phyloP scores from a whole-genome alignment of 2,113 vertebrate genomes.

The Hoplias malabaricus region DNA sequence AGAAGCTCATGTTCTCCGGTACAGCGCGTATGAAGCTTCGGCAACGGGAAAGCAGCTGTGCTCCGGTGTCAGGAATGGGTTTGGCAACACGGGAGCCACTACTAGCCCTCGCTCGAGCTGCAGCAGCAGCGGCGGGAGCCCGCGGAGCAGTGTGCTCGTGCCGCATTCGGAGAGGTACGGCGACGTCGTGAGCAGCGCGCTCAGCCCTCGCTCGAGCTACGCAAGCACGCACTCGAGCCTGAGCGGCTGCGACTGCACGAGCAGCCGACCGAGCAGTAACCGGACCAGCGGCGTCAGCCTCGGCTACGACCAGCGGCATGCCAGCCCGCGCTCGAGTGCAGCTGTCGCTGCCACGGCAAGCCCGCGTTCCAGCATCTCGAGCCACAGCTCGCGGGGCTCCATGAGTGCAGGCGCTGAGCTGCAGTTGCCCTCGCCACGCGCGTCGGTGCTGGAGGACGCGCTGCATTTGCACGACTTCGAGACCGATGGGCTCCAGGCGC shows the following conservation, averaged over 20 bases:
- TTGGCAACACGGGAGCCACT: conserved; percentile 59
- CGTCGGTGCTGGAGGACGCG: conserved; percentile 80
- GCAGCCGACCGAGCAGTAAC: conserved; percentile 85
- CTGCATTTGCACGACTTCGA: conserved; percentile 74
- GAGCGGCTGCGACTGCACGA: conserved; percentile 85
- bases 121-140: conserved; percentile 81
- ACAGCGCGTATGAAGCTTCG: conserved; percentile 73
- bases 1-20: conserved; percentile 79
- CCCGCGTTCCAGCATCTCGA: conserved; percentile 89
- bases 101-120: conserved; percentile 78
- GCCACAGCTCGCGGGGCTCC: conserved; percentile 87
- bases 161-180: too few relatives aligned
- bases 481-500: conserved; percentile 68
- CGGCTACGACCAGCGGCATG: too few relatives aligned
- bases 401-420: conserved; percentile 85
- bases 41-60: conserved; percentile 69
- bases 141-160: conserved; percentile 79
- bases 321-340: conserved; percentile 70
- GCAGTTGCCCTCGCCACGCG: conserved; percentile 81
- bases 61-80: conserved; percentile 70
- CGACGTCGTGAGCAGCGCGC: conserved; percentile 75
- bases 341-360: conserved; percentile 72
- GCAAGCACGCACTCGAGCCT: conserved; percentile 91
- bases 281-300: conserved; percentile 97
- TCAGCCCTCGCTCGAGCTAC: conserved; percentile 87